Conservation (phyloP, 1,140 invertebrate species). For the Drosophila novamexicana region DNA sequence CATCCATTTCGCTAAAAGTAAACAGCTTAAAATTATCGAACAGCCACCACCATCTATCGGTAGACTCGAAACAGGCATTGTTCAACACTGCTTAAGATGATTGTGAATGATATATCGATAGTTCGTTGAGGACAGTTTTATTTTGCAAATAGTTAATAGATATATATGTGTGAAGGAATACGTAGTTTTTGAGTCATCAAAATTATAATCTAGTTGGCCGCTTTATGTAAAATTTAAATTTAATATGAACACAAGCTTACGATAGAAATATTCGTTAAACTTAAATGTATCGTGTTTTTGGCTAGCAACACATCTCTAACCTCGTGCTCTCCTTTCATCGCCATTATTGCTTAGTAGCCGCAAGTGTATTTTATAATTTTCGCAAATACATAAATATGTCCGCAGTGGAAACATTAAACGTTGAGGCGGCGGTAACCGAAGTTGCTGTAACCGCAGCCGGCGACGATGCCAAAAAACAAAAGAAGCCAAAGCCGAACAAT, state of each 20-base stretch:
- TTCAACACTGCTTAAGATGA: constrained; percentile 28
- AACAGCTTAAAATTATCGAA: constrained; percentile 26
- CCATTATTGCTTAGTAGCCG: constrained; percentile 35
- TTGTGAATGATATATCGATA: constrained; percentile 27
- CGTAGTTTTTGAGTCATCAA: neutral
- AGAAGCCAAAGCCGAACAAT: constrained; percentile 83
- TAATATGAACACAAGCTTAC: neutral
- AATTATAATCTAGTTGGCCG: neutral
- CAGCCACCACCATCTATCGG: constrained; percentile 1
- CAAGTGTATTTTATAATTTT: constrained; percentile 37
- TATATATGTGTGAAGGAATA: too few relatives aligned
- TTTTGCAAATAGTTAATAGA: too few relatives aligned
- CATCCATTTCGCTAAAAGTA: constrained; percentile 60
- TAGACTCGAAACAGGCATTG: neutral
- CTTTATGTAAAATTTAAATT: neutral
- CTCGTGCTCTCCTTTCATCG: constrained; percentile 51
- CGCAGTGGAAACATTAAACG: constrained; percentile 53
- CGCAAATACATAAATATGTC: constrained; percentile 54
- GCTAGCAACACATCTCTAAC: constrained; percentile 25
- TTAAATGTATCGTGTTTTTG: constrained; percentile 10
- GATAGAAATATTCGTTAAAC: constrained; percentile 3
- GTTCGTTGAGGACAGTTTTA: too few relatives aligned
- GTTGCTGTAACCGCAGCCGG: constrained; percentile 18
- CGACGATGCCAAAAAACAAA: constrained; percentile 78
- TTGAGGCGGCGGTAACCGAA: constrained; percentile 45